phyloP scores from a whole-genome alignment of 2,797 vertebrate species.

The Melanotaenia maccullochi region DNA sequence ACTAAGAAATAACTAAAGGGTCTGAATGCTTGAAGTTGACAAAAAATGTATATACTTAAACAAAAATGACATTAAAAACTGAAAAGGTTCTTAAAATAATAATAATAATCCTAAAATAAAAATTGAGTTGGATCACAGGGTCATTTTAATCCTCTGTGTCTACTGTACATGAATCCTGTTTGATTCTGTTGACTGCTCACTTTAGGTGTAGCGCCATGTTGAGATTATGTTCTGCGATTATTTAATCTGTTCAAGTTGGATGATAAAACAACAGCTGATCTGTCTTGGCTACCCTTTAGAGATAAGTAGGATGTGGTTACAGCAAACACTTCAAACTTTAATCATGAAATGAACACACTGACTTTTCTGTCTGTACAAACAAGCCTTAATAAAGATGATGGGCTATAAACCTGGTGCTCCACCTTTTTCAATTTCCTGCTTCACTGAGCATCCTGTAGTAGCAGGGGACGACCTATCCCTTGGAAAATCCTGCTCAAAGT shows the following conservation, averaged over 20 bases:
- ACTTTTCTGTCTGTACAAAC: slow-evolving; percentile 79
- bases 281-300: slow-evolving; percentile 36
- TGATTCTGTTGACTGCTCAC: slow-evolving; percentile 36
- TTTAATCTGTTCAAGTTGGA: slow-evolving; percentile 44
- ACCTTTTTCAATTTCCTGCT: slow-evolving; percentile 84
- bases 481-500: slow-evolving; percentile 65
- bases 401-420: slow-evolving; percentile 71
- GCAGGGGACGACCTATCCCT: slow-evolving; percentile 62
- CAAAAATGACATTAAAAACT: neutral
- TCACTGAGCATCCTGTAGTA: slow-evolving; percentile 71
- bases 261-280: slow-evolving; percentile 41
- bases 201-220: slow-evolving; percentile 41
- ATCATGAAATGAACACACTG: slow-evolving; percentile 76
- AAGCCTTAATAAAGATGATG: slow-evolving; percentile 81
- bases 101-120: slow-evolving; percentile 13
- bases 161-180: slow-evolving; percentile 31
- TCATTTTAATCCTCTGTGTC: slow-evolving; percentile 34
- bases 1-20: too few relatives aligned
- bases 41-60: too few relatives aligned
- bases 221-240: slow-evolving; percentile 52
- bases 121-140: slow-evolving; percentile 25
- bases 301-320: slow-evolving; percentile 51
- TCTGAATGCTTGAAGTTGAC: too few relatives aligned
- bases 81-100: neutral
- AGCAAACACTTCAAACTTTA: slow-evolving; percentile 72